Evolutionary conservation across 2,113 vertebrate species (phyloP).

Genomic region (Hemiprocne comata): DNA sequence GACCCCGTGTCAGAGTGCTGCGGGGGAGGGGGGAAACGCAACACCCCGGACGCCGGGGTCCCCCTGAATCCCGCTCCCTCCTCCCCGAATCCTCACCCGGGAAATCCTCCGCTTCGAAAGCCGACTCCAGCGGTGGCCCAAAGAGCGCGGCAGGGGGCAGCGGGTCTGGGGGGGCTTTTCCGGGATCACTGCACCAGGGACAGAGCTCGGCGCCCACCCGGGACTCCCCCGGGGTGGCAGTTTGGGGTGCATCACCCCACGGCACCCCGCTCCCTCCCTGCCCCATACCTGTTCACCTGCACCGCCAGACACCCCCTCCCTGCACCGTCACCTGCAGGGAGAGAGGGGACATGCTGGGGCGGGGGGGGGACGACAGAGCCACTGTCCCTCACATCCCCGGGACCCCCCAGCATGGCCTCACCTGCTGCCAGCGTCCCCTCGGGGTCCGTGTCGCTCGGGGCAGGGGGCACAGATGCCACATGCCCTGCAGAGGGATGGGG

Average conservation of each 20-base stretch:
- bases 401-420: neutral
- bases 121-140: slow-evolving; percentile 86
- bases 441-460: rapidly evolving
- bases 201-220: neutral
- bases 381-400: rapidly evolving
- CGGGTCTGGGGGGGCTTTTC: neutral
- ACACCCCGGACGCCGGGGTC: too few species aligned
- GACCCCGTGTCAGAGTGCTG: neutral
- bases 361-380: too few species aligned
- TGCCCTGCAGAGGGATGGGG: neutral
- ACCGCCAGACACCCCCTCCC: neutral
- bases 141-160: slow-evolving; percentile 81
- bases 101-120: slow-evolving; percentile 87
- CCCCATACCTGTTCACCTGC: neutral
- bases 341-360: neutral
- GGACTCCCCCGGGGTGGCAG: neutral
- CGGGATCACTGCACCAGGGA: neutral
- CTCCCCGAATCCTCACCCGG: slow-evolving; percentile 61
- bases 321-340: neutral
- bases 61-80: neutral
- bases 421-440: neutral
- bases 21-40: rapidly evolving
- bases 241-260: rapidly evolving
- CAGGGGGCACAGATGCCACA: neutral
- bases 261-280: neutral